Conservation (phyloP, 2,113 vertebrate genomes). For the Ophiodon elongatus region DNA sequence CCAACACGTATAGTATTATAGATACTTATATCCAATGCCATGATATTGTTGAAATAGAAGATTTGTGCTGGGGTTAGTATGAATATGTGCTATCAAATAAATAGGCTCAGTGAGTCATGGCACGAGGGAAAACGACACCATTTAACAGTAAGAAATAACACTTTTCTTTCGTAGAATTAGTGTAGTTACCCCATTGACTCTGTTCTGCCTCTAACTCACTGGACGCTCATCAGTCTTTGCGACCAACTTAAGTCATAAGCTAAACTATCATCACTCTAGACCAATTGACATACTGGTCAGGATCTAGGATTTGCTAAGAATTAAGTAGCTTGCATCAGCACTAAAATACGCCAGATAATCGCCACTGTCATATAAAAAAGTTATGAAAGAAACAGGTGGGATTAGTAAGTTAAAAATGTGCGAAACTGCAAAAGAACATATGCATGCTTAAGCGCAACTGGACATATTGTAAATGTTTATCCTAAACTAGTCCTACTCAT, state of each 20-base stretch:
- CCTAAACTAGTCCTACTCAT: neutral
- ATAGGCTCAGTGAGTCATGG: neutral
- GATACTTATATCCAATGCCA: neutral
- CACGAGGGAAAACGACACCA: neutral
- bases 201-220: neutral
- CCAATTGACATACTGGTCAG: neutral
- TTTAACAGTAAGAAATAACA: neutral
- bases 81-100: neutral
- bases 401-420: neutral
- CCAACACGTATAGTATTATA: neutral
- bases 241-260: neutral
- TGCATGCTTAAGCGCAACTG: neutral
- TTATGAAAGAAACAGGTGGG: neutral
- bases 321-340: neutral
- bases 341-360: neutral
- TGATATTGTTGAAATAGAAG: neutral
- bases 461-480: neutral
- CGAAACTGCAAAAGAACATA: neutral
- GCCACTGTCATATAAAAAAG: neutral
- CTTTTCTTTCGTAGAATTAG: neutral
- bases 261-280: neutral
- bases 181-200: neutral
- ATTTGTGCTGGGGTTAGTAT: neutral
- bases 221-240: neutral
- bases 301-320: neutral